Percentiles rank a stretch among this genome's conserved stretches.
These are phyloP conservation scores for Microtus oregoni DNA, from an alignment of 2,113 vertebrate genomes.

Conservation along the genomic window DNA sequence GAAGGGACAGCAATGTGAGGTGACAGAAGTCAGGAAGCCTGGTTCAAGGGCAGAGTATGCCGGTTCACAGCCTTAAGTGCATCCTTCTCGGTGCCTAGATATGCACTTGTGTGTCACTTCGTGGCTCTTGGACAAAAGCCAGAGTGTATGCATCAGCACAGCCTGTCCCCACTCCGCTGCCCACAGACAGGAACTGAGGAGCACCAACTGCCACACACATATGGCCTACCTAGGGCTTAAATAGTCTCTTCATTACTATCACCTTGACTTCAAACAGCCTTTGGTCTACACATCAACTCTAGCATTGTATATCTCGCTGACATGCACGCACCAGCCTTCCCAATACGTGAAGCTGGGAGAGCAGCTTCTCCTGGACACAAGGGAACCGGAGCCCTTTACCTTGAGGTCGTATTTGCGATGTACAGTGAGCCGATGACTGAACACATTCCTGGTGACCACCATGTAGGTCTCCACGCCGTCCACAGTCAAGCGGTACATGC, in stretches of 20 bases:
- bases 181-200: neutral
- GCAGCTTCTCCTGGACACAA: neutral
- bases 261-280: neutral
- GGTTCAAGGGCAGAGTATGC: neutral
- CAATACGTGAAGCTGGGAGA: fast-evolving
- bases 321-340: fast-evolving
- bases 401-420: slow-evolving; percentile 98
- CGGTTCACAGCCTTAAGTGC: neutral
- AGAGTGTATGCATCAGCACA: fast-evolving
- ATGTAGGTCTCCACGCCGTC: slow-evolving; percentile 98
- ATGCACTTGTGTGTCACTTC: neutral
- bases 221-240: neutral
- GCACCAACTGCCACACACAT: neutral
- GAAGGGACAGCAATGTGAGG: too few relatives aligned
- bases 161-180: neutral
- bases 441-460: slow-evolving; percentile 97
- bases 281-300: neutral
- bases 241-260: neutral
- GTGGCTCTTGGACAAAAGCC: neutral
- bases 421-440: slow-evolving; percentile 95
- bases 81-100: neutral
- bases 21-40: neutral
- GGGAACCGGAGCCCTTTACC: slow-evolving; percentile 82
- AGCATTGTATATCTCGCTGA: neutral
- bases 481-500: slow-evolving; percentile 98